Evolutionary conservation across 2,113 vertebrate species (phyloP).

Genomic region (Smithornis capensis): DNA sequence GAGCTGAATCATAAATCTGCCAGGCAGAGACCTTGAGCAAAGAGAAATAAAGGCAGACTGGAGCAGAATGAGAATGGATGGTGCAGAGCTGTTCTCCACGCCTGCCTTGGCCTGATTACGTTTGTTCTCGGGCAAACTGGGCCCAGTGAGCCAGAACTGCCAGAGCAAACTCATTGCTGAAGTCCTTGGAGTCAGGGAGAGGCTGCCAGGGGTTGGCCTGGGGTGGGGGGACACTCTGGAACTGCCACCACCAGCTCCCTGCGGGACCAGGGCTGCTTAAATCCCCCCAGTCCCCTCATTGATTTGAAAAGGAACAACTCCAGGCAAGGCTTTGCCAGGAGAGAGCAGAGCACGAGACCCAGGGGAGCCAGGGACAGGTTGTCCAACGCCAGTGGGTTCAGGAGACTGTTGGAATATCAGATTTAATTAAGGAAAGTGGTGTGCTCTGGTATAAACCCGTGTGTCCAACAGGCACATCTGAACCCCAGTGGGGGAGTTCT

Average conservation of each 20-base stretch:
- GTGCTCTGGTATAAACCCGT: not conserved
- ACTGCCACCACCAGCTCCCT: not conserved
- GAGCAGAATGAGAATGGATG: not conserved
- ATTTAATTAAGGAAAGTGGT: not conserved
- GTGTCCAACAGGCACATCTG: not conserved
- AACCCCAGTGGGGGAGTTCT: not conserved
- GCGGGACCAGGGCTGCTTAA: not conserved
- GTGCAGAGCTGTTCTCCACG: not conserved
- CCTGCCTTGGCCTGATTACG: fast-evolving
- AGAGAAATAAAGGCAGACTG: not conserved
- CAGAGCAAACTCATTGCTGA: not conserved
- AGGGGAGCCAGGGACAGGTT: not conserved
- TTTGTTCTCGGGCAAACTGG: not conserved
- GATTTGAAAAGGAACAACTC: no score
- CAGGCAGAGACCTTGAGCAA: not conserved
- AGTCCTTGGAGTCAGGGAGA: not conserved
- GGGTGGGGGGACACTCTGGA: not conserved
- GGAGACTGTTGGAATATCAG: fast-evolving
- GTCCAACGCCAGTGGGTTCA: fast-evolving
- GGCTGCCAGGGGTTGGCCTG: not conserved
- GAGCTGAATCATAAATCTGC: conserved; percentile 29
- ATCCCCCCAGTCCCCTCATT: fast-evolving
- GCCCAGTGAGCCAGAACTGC: not conserved
- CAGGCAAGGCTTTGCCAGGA: no score
- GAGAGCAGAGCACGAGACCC: fast-evolving